Evolutionary conservation across 1,140 invertebrate species (phyloP).

Genomic region (Cataglyphis hispanica): DNA sequence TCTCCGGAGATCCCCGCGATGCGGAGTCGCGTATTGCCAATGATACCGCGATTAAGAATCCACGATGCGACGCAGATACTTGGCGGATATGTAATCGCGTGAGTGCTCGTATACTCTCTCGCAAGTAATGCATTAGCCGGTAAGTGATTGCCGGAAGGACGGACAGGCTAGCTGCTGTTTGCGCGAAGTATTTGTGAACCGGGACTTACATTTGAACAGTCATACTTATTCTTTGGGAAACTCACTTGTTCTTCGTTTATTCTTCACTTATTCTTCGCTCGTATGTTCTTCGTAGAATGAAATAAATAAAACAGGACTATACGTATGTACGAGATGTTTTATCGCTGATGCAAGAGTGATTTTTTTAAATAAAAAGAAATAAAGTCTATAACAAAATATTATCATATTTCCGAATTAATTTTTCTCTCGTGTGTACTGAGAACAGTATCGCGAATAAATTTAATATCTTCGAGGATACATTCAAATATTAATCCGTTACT

Average conservation of each 20-base stretch:
- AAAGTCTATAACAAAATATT: neutral
- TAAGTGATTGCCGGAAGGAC: slow-evolving; percentile 61
- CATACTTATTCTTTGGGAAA: slow-evolving; percentile 42
- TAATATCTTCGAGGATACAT: neutral
- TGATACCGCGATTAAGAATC: slow-evolving; percentile 48
- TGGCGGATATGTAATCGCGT: slow-evolving; percentile 62
- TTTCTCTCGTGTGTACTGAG: neutral
- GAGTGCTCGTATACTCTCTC: slow-evolving; percentile 62
- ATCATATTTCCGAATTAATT: neutral
- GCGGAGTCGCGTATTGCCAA: neutral
- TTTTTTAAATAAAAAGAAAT: neutral
- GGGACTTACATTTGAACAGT: slow-evolving; percentile 58
- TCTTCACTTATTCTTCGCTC: neutral
- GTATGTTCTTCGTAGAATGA: neutral
- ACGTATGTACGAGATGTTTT: neutral
- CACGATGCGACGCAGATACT: slow-evolving; percentile 49
- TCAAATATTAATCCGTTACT: slow-evolving; percentile 45
- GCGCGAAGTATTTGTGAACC: slow-evolving; percentile 11
- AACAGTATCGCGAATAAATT: slow-evolving; percentile 16
- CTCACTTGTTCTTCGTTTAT: neutral
- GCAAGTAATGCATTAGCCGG: slow-evolving; percentile 58
- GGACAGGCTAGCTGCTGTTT: slow-evolving; percentile 35
- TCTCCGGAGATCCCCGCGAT: neutral
- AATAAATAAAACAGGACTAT: slow-evolving; percentile 21
- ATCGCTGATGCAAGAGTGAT: neutral